phyloP scores from a whole-genome alignment of 2,797 vertebrate species.

The Coregonus sp. region DNA sequence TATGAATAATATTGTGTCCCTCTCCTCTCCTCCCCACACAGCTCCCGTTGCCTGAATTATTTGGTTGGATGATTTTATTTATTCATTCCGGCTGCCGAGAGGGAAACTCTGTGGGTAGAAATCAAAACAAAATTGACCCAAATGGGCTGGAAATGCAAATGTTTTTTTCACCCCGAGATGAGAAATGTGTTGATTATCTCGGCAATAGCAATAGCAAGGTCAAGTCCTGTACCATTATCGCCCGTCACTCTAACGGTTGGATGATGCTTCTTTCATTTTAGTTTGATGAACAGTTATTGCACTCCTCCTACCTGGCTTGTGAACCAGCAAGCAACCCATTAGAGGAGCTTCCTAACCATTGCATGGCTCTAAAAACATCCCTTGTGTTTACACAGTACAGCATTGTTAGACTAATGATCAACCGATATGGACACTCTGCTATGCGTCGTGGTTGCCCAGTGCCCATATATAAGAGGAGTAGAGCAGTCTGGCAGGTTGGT shows the following conservation, averaged over 20 bases:
- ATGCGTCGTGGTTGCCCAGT: too few species aligned
- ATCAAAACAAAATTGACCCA: conserved; percentile 24
- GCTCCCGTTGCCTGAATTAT: conserved; percentile 23
- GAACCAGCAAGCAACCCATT: neutral
- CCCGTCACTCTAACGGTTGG: neutral
- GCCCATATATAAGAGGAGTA: neutral
- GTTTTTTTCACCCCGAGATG: neutral
- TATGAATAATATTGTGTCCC: conserved; percentile 14
- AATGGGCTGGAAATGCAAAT: conserved; percentile 14
- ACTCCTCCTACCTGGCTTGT: neutral
- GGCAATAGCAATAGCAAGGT: neutral
- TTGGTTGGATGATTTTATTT: conserved; percentile 21
- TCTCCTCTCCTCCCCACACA: neutral
- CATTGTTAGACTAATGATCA: neutral
- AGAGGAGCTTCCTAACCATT: neutral
- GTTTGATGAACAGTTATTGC: neutral
- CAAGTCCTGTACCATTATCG: neutral
- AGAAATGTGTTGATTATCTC: neutral
- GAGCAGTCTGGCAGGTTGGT: neutral
- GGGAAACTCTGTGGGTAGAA: conserved; percentile 21
- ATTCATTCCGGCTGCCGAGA: conserved; percentile 13
- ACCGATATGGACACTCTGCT: neutral
- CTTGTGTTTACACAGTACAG: neutral
- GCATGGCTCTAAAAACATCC: neutral
- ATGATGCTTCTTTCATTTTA: neutral